A percentile compares a stretch with the other conserved stretches of the same genome.
Evolutionary conservation across 1,140 invertebrate genomes (phyloP).

Genomic region (Lasioglossum baleicum): DNA sequence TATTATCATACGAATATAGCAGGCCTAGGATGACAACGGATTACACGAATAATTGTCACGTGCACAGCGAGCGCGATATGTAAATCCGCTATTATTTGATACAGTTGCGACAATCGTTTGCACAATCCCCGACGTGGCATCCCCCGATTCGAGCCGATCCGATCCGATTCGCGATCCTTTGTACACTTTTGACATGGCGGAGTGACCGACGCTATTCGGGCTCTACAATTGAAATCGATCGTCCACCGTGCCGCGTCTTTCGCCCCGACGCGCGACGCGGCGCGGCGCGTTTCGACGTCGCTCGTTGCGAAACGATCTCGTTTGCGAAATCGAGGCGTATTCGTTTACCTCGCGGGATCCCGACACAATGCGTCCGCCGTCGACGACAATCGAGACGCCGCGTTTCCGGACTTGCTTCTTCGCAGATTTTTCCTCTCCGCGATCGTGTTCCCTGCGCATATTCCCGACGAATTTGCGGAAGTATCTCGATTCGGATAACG

Average conservation of each 20-base stretch:
- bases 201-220: not conserved
- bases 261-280: not conserved
- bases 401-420: too few relatives aligned
- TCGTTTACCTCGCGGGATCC: too few relatives aligned
- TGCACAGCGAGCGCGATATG: slow-evolving; percentile 44
- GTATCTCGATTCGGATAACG: too few relatives aligned
- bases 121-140: slow-evolving; percentile 17
- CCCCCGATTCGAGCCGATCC: too few relatives aligned
- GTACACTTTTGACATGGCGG: slow-evolving; percentile 22
- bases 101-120: slow-evolving; percentile 49
- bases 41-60: slow-evolving; percentile 60
- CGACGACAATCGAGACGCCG: too few relatives aligned
- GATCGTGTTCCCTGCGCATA: too few relatives aligned
- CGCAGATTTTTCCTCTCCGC: too few relatives aligned
- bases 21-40: slow-evolving; percentile 55
- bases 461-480: too few relatives aligned
- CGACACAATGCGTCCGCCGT: too few relatives aligned
- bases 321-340: slow-evolving; percentile 11
- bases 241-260: not conserved
- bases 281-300: not conserved
- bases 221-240: slow-evolving; percentile 33
- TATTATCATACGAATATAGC: slow-evolving; percentile 63
- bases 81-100: slow-evolving; percentile 51
- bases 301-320: slow-evolving; percentile 24
- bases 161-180: slow-evolving; percentile 4